These are phyloP conservation scores for Merluccius polli DNA, from an alignment of 2,797 vertebrate species.

Conservation along the genomic window DNA sequence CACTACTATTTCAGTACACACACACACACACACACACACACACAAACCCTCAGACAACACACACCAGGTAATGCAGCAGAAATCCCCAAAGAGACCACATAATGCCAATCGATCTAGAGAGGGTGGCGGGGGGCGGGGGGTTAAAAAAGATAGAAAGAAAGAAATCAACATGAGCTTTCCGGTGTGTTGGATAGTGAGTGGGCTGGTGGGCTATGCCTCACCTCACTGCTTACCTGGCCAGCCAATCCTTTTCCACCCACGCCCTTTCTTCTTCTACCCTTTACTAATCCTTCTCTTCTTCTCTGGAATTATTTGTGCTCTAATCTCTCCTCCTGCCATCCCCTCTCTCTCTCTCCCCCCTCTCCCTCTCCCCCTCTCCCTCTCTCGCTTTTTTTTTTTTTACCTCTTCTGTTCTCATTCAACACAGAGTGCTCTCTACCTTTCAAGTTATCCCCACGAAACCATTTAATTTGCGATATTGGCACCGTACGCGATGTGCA, in stretches of 20 bases:
- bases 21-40: not conserved
- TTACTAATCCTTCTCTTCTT: not conserved
- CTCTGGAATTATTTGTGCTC: not conserved
- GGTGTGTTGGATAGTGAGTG: slow-evolving; percentile 26
- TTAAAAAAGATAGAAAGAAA: not conserved
- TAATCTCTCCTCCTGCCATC: not conserved
- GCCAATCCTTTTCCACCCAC: slow-evolving; percentile 41
- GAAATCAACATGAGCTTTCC: slow-evolving; percentile 19
- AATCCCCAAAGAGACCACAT: not conserved
- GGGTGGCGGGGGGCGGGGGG: not conserved
- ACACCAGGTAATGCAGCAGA: not conserved
- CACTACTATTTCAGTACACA: too few relatives aligned
- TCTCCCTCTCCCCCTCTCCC: slow-evolving; percentile 54
- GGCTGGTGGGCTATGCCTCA: slow-evolving; percentile 39
- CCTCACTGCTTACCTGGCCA: slow-evolving; percentile 56
- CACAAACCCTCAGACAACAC: not conserved
- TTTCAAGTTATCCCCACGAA: slow-evolving; percentile 45
- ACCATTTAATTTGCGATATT: slow-evolving; percentile 55
- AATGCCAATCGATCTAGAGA: not conserved
- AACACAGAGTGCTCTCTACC: slow-evolving; percentile 15
- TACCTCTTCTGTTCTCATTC: slow-evolving; percentile 12
- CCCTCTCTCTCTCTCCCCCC: slow-evolving; percentile 32
- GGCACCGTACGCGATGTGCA: slow-evolving; percentile 44
- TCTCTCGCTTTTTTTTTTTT: not conserved
- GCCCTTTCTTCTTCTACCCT: slow-evolving; percentile 9